A percentile compares a stretch with the other conserved stretches of the same genome.
Evolutionary conservation across 2,888 invertebrate genomes (phyloP).

Genomic region (Marasmarcha lunaedactyla): DNA sequence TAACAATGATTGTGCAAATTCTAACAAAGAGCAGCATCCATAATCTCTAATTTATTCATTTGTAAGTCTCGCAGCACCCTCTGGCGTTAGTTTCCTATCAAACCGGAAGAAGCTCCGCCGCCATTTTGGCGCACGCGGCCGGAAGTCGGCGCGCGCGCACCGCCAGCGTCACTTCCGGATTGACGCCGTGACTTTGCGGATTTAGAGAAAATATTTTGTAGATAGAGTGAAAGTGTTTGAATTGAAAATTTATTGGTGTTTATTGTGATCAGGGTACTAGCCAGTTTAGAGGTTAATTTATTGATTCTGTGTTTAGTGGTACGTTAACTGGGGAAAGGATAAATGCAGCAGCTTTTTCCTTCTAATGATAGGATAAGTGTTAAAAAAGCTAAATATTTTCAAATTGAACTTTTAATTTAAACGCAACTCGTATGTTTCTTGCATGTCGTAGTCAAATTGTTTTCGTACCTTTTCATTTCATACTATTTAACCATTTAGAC

Average conservation of each 20-base stretch:
- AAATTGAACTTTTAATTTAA: too few relatives aligned
- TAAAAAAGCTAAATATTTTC: too few relatives aligned
- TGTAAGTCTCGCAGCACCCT: constrained; percentile 34
- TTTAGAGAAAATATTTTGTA: constrained; percentile 52
- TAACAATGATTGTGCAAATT: constrained; percentile 38
- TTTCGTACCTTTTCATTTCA: too few relatives aligned
- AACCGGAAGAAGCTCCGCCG: constrained; percentile 52
- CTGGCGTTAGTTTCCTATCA: constrained; percentile 40
- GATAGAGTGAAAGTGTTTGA: constrained; percentile 24
- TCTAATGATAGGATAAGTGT: too few relatives aligned
- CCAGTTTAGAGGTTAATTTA: too few relatives aligned
- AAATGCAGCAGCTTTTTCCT: too few relatives aligned
- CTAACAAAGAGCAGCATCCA: constrained; percentile 48
- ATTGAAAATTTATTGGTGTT: constrained; percentile 10
- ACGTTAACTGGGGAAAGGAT: too few relatives aligned
- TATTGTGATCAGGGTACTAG: too few relatives aligned
- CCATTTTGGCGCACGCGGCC: constrained; percentile 67
- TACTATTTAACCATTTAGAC: too few relatives aligned
- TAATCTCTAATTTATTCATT: constrained; percentile 48
- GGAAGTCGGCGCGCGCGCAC: constrained; percentile 62
- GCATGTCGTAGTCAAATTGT: too few relatives aligned
- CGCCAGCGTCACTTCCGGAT: constrained; percentile 50
- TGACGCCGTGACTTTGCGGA: constrained; percentile 37
- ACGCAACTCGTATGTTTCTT: too few relatives aligned
- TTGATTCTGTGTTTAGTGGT: too few relatives aligned